Conservation (phyloP, 2,797 vertebrate species). For the Sparidentex hasta region DNA sequence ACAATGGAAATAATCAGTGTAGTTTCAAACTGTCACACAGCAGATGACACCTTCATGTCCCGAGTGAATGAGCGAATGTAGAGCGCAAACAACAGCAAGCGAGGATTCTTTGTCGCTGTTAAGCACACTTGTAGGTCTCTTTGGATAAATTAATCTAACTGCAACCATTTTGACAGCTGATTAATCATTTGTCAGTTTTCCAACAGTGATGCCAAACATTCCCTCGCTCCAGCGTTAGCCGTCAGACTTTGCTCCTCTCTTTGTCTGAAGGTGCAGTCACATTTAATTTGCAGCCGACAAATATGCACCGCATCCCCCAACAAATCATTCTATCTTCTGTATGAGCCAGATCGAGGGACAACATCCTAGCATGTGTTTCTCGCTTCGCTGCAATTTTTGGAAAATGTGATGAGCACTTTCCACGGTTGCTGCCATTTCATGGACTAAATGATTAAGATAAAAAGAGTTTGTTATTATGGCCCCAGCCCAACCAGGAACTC, state of each 20-base stretch:
- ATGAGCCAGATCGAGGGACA: background rate
- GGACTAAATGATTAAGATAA: too few relatives aligned
- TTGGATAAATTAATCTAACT: too few relatives aligned
- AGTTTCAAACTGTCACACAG: background rate
- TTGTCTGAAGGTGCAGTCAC: background rate
- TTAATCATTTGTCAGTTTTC: background rate
- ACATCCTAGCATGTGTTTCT: slow-evolving; percentile 16
- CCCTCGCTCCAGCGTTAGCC: background rate
- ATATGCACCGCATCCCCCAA: too few relatives aligned
- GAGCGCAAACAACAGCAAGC: background rate
- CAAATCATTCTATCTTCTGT: background rate
- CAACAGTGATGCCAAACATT: background rate
- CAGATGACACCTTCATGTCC: background rate
- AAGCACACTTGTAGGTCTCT: too few relatives aligned
- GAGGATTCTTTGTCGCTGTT: too few relatives aligned
- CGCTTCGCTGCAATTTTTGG: background rate
- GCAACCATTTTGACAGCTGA: background rate
- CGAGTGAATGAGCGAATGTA: background rate
- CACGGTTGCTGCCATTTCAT: too few relatives aligned
- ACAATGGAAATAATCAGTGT: background rate
- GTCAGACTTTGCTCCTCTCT: background rate
- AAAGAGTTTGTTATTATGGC: too few relatives aligned
- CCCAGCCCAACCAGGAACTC: background rate
- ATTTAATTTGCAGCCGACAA: too few relatives aligned
- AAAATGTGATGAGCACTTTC: background rate